phyloP scores from a whole-genome alignment of 1,140 invertebrate species.

The Drosophila ohnishii region DNA sequence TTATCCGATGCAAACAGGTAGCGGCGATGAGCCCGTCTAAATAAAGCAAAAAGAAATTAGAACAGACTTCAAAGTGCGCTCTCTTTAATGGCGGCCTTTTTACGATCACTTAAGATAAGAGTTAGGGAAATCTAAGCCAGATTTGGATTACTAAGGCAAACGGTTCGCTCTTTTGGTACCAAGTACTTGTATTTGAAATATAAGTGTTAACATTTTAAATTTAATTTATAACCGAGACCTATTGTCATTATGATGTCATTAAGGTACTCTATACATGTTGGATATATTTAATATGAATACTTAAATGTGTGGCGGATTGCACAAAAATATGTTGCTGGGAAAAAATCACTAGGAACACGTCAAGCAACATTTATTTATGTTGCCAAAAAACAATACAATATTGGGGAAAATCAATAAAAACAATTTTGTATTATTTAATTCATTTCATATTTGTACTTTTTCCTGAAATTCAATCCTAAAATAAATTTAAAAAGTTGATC shows the following conservation, averaged over 20 bases:
- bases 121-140: slow-evolving; percentile 26
- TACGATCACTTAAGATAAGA: slow-evolving; percentile 35
- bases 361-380: neutral
- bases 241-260: neutral
- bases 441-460: too few species aligned
- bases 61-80: slow-evolving; percentile 33
- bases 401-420: too few species aligned
- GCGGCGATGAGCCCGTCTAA: neutral
- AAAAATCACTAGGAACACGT: neutral
- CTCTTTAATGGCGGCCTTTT: slow-evolving; percentile 28
- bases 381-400: too few species aligned
- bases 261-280: neutral
- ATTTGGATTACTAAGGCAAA: neutral
- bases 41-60: slow-evolving; percentile 36
- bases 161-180: neutral
- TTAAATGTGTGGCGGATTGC: neutral
- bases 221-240: neutral
- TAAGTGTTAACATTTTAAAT: neutral
- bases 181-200: neutral
- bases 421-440: too few species aligned
- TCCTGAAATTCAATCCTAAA: too few species aligned
- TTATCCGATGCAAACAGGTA: slow-evolving; percentile 20
- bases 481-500: too few species aligned
- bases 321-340: neutral
- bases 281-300: neutral